These are phyloP conservation scores for Cyphomyrmex costatus DNA, from an alignment of 1,140 invertebrate species.

Conservation along the genomic window DNA sequence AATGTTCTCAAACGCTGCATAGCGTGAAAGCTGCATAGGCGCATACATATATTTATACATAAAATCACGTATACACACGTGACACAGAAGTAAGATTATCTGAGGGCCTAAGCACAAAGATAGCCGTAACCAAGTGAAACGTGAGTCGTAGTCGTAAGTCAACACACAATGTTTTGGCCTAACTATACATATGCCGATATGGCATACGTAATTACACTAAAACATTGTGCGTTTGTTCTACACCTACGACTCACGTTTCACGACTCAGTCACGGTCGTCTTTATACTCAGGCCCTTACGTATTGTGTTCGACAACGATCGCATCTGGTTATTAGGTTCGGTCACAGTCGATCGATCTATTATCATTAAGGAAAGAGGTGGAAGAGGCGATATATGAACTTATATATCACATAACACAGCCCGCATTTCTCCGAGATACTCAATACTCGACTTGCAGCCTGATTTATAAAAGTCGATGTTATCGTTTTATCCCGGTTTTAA, in stretches of 20 bases:
- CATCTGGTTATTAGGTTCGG: slow-evolving; percentile 51
- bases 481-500: slow-evolving; percentile 84
- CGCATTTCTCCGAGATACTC: slow-evolving; percentile 48
- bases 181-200: too few species aligned
- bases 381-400: slow-evolving; percentile 50
- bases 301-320: slow-evolving; percentile 53
- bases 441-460: slow-evolving; percentile 73
- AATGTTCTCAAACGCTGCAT: slow-evolving; percentile 20
- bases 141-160: too few species aligned
- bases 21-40: slow-evolving; percentile 36
- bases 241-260: too few species aligned
- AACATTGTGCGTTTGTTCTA: too few species aligned
- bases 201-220: too few species aligned
- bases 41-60: slow-evolving; percentile 33
- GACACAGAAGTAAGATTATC: slow-evolving; percentile 36
- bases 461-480: slow-evolving; percentile 83
- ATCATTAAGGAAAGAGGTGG: slow-evolving; percentile 37
- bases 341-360: slow-evolving; percentile 57
- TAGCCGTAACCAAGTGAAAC: too few species aligned
- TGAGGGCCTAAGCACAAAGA: background rate
- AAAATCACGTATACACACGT: slow-evolving; percentile 32
- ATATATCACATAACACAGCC: slow-evolving; percentile 50
- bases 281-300: background rate
- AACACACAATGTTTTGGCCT: too few species aligned
- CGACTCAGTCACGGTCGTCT: too few species aligned